These are phyloP conservation scores for Parnassius apollo DNA, from an alignment of 2,888 invertebrate species.

Conservation along the genomic window DNA sequence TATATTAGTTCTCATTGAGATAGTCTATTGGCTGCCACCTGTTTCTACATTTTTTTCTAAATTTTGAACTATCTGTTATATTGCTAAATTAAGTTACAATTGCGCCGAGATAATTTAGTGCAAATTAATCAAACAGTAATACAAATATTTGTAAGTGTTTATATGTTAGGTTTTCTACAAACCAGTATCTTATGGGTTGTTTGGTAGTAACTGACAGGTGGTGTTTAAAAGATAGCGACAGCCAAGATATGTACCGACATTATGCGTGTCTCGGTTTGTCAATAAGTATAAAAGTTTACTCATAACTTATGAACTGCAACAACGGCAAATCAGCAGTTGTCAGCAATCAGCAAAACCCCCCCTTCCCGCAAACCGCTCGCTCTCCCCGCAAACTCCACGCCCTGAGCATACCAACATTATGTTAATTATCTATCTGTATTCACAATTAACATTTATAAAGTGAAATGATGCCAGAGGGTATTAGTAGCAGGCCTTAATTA, in stretches of 20 bases:
- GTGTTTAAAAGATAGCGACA: constrained; percentile 12
- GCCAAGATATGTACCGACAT: constrained; percentile 38
- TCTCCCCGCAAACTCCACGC: constrained; percentile 73
- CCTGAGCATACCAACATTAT: constrained; percentile 78
- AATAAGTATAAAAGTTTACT: constrained; percentile 77
- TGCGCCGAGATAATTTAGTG: neutral
- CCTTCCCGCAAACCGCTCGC: constrained; percentile 73
- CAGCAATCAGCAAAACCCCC: constrained; percentile 75
- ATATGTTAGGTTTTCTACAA: constrained; percentile 3
- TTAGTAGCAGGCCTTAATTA: constrained; percentile 10
- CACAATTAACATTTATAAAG: constrained; percentile 13
- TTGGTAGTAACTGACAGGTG: constrained; percentile 3
- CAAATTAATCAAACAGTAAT: neutral
- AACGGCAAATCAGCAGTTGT: constrained; percentile 79
- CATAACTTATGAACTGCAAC: constrained; percentile 79
- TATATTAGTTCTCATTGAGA: constrained; percentile 58
- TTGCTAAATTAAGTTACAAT: neutral
- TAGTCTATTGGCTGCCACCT: constrained; percentile 11
- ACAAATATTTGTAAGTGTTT: neutral
- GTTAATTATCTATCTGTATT: constrained; percentile 57
- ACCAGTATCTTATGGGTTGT: neutral
- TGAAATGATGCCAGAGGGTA: constrained; percentile 17
- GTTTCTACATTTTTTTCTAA: constrained; percentile 1
- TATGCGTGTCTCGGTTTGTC: constrained; percentile 67
- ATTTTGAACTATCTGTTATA: neutral